These are phyloP conservation scores for Bombyx mandarina DNA, from an alignment of 1,140 invertebrate species.

Conservation along the genomic window DNA sequence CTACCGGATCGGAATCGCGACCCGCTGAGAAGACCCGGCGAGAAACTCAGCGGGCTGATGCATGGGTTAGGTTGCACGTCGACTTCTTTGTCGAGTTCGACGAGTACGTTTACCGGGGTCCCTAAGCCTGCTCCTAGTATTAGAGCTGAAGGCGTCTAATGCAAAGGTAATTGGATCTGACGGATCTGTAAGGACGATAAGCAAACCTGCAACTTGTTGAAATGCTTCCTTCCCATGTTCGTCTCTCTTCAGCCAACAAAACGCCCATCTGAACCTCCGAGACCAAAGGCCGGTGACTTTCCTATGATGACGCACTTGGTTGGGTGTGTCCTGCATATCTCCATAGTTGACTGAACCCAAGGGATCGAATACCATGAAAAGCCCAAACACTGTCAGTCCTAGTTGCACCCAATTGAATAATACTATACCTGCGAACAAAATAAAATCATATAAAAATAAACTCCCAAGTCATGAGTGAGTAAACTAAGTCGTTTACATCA, in stretches of 20 bases:
- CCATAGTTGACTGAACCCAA: conserved; percentile 78
- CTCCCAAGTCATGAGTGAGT: too few species aligned
- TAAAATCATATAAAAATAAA: not conserved
- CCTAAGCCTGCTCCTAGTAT: too few species aligned
- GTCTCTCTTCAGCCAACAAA: conserved; percentile 86
- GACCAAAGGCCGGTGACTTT: conserved; percentile 79
- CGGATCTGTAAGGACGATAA: not conserved
- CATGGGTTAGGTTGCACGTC: not conserved
- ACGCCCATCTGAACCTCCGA: conserved; percentile 79
- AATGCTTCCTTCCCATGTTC: conserved; percentile 87
- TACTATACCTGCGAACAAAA: conserved; percentile 75
- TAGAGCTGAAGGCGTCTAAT: too few species aligned
- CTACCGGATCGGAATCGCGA: too few species aligned
- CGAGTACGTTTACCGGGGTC: too few species aligned
- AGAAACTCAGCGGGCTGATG: too few species aligned
- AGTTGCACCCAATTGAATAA: conserved; percentile 87
- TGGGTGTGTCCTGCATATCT: conserved; percentile 72
- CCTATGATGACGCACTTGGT: conserved; percentile 73
- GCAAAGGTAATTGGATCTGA: too few species aligned
- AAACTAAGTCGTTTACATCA: too few species aligned
- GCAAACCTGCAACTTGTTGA: conserved; percentile 82
- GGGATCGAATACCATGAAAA: conserved; percentile 86
- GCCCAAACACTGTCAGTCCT: conserved; percentile 79
- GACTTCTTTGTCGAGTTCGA: too few species aligned
- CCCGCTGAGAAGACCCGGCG: too few species aligned